Percentiles rank a stretch among this genome's conserved stretches.
Evolutionary conservation across 1,140 invertebrate species (phyloP).

Genomic region (Drosophila neocordata): DNA sequence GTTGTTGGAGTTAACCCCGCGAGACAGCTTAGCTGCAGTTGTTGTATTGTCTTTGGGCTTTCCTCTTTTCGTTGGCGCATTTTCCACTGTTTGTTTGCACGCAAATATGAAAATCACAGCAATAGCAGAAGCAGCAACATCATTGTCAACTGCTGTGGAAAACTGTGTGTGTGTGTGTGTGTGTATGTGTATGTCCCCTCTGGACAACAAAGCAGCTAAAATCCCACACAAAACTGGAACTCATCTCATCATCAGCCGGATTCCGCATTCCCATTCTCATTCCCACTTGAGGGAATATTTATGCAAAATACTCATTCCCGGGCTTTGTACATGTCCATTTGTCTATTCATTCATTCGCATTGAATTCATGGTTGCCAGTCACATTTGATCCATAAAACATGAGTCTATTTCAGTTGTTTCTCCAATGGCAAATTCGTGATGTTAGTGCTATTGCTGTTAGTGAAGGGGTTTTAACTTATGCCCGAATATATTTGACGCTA

Average conservation of each 20-base stretch:
- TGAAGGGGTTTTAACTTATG: constrained; percentile 1
- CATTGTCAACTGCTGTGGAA: constrained; percentile 54
- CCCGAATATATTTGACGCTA: background rate
- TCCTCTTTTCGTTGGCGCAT: background rate
- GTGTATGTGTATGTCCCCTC: constrained; percentile 49
- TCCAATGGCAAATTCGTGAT: background rate
- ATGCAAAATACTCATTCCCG: constrained; percentile 50
- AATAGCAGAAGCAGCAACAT: constrained; percentile 31
- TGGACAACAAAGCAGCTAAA: constrained; percentile 40
- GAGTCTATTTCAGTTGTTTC: constrained; percentile 49
- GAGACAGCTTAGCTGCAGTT: constrained; percentile 65
- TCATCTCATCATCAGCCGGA: constrained; percentile 29
- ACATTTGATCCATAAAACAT: constrained; percentile 73
- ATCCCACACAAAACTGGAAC: constrained; percentile 29
- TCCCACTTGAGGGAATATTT: constrained; percentile 65
- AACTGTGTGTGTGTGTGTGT: constrained; percentile 13
- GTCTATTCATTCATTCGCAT: constrained; percentile 16
- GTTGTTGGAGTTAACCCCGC: constrained; percentile 51
- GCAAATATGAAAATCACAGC: constrained; percentile 75
- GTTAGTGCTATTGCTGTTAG: too few relatives aligned
- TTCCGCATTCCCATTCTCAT: constrained; percentile 11
- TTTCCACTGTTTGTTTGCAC: constrained; percentile 49
- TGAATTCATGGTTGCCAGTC: constrained; percentile 60
- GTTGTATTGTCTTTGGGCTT: constrained; percentile 48
- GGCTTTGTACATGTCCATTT: background rate